Evolutionary conservation across 2,113 vertebrate species (phyloP).

Genomic region (Phyllostomus hastatus): DNA sequence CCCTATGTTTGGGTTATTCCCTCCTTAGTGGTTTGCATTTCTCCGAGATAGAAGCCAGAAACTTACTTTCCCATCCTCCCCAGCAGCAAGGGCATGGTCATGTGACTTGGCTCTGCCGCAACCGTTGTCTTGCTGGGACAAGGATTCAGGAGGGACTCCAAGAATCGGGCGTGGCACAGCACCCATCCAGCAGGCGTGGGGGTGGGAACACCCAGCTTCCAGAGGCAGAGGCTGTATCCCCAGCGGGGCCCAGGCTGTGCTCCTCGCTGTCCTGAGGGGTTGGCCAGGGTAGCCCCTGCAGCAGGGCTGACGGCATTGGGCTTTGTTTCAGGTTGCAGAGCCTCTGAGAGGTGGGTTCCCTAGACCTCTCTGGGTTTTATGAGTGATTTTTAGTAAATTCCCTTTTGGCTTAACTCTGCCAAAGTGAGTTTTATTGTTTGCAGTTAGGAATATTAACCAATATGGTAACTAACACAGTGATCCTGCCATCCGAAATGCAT

Average conservation of each 20-base stretch:
- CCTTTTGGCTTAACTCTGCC: background rate
- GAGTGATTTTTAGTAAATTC: background rate
- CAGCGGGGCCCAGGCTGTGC: background rate
- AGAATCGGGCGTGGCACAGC: background rate
- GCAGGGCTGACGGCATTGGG: background rate
- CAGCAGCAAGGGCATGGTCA: background rate
- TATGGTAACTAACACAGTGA: background rate
- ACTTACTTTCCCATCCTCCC: background rate
- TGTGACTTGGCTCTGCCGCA: background rate
- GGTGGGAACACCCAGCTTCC: background rate
- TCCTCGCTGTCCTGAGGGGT: too few species aligned
- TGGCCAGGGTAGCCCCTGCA: background rate
- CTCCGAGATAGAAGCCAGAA: background rate
- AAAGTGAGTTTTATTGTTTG: background rate
- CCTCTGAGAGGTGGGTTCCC: background rate
- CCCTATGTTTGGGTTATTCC: background rate
- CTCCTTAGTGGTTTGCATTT: background rate
- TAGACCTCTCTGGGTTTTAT: background rate
- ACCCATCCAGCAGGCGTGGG: background rate
- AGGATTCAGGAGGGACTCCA: rapidly evolving
- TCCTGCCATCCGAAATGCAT: background rate
- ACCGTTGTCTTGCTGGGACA: background rate
- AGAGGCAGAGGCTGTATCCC: background rate
- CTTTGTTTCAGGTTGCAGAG: background rate
- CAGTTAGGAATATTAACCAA: background rate